A percentile compares a stretch with the other conserved stretches of the same genome.
Conservation (phyloP, 2,113 vertebrate genomes). For the Corvus cornix region DNA sequence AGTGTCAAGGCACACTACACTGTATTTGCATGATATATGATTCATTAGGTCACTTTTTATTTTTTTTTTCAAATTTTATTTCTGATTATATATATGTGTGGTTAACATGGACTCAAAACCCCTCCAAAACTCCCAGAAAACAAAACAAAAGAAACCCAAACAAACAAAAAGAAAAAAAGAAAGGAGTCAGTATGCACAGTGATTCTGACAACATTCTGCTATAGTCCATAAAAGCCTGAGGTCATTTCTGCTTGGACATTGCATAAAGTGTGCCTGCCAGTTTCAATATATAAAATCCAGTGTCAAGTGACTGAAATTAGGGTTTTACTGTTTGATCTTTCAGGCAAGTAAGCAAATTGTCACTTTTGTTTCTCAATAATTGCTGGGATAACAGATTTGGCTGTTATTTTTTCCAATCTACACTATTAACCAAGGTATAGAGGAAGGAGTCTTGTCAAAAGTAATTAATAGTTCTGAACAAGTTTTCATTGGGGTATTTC, state of each 20-base stretch:
- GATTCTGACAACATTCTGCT: neutral
- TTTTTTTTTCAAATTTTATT: neutral
- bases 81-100: neutral
- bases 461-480: slow-evolving; percentile 49
- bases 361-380: slow-evolving; percentile 60
- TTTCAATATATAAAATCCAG: slow-evolving; percentile 52
- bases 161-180: no score
- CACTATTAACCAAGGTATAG: slow-evolving; percentile 9
- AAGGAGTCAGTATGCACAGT: neutral
- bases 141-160: neutral
- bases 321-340: slow-evolving; percentile 58
- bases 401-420: slow-evolving; percentile 24
- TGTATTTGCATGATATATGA: neutral
- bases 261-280: slow-evolving; percentile 47
- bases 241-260: slow-evolving; percentile 40
- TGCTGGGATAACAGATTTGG: slow-evolving; percentile 50
- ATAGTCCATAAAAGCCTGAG: slow-evolving; percentile 11
- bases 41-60: slow-evolving; percentile 18
- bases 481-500: slow-evolving; percentile 40
- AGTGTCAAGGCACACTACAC: slow-evolving; percentile 29
- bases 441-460: slow-evolving; percentile 29
- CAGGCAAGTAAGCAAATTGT: slow-evolving; percentile 70
- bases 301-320: slow-evolving; percentile 53
- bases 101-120: neutral
- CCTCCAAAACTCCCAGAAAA: neutral